These are phyloP conservation scores for Gymnocheta viridis DNA, from an alignment of 2,888 invertebrate genomes.

Conservation along the genomic window DNA sequence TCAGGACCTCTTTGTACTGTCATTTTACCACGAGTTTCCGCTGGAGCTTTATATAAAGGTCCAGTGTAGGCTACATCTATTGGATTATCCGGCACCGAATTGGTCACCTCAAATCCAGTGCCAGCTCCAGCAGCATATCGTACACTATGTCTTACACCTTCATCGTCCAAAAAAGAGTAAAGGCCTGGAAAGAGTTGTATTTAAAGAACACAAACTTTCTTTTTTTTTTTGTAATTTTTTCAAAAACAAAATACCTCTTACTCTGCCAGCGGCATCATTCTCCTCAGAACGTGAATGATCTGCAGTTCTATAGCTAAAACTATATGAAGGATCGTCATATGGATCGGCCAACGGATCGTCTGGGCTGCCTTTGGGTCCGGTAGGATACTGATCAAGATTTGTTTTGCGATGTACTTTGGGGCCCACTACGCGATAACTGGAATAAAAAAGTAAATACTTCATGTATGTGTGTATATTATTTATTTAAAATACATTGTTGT, in stretches of 20 bases:
- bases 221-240: background rate
- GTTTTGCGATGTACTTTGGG: conserved; percentile 88
- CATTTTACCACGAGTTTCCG: conserved; percentile 86
- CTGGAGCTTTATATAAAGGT: conserved; percentile 85
- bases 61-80: conserved; percentile 86
- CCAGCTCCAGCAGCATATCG: conserved; percentile 89
- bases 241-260: conserved; percentile 83
- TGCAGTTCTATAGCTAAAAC: conserved; percentile 86
- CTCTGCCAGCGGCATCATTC: conserved; percentile 85
- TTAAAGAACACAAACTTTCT: background rate
- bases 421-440: conserved; percentile 88
- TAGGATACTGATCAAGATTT: conserved; percentile 87
- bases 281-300: conserved; percentile 87
- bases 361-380: conserved; percentile 86
- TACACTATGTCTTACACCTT: conserved; percentile 89
- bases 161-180: conserved; percentile 89
- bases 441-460: background rate
- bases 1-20: conserved; percentile 88
- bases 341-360: conserved; percentile 90
- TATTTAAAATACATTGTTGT: too few species aligned
- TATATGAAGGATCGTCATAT: conserved; percentile 89
- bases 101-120: conserved; percentile 89
- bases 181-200: conserved; percentile 82
- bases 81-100: conserved; percentile 86
- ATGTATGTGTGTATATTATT: too few species aligned